Evolutionary conservation across 1,140 invertebrate genomes (phyloP).

Genomic region (Potamilus streckersoni): DNA sequence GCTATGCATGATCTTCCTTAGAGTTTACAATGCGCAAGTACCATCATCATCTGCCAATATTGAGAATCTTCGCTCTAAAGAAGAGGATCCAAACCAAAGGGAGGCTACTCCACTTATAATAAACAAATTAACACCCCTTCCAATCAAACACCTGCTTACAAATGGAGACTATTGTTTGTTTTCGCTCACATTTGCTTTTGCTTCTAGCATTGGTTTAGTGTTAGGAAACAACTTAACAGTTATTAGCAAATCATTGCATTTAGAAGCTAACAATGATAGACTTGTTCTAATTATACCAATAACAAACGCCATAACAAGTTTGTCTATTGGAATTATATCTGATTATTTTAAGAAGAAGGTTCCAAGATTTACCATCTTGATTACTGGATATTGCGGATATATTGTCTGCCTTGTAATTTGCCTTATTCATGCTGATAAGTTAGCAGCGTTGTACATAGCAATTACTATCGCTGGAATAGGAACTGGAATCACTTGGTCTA

Average conservation of each 20-base stretch:
- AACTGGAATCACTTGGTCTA: constrained; percentile 37
- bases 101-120: neutral
- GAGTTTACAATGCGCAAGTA: constrained; percentile 10
- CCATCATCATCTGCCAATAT: neutral
- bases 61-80: neutral
- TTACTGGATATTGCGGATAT: constrained; percentile 1
- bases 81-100: neutral
- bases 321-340: constrained; percentile 33
- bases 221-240: constrained; percentile 35
- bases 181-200: constrained; percentile 33
- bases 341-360: constrained; percentile 31
- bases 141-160: neutral
- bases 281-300: constrained; percentile 31
- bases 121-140: neutral
- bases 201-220: constrained; percentile 27
- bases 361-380: constrained; percentile 17
- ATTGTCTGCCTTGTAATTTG: constrained; percentile 1
- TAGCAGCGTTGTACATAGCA: constrained; percentile 19
- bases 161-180: constrained; percentile 1
- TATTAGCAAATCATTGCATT: constrained; percentile 22
- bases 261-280: constrained; percentile 18
- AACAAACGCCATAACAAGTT: constrained; percentile 26
- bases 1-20: constrained; percentile 33
- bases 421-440: constrained; percentile 17
- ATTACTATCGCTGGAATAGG: constrained; percentile 34